phyloP scores from a whole-genome alignment of 2,113 vertebrate genomes.

The Todiramphus saurophagus region DNA sequence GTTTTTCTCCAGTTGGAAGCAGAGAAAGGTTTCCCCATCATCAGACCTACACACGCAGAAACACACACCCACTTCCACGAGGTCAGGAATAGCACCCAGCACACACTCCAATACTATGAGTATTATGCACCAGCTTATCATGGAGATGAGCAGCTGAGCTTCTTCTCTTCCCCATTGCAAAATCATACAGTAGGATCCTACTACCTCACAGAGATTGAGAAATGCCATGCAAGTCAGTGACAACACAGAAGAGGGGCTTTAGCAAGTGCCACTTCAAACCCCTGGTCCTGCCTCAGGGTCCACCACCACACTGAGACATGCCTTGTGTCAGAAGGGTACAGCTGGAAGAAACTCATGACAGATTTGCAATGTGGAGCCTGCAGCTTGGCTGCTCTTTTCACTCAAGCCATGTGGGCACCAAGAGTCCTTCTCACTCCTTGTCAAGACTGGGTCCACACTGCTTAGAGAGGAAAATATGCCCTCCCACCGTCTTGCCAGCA shows the following conservation, averaged over 20 bases:
- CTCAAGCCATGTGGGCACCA: neutral
- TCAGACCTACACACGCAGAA: neutral
- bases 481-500: neutral
- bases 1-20: neutral
- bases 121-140: neutral
- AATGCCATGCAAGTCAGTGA: neutral
- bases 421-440: neutral
- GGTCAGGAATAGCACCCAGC: neutral
- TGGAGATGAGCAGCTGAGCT: neutral
- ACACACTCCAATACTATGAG: neutral
- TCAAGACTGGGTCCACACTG: neutral
- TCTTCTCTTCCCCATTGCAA: neutral
- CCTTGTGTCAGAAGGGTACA: fast-evolving
- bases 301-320: neutral
- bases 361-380: neutral
- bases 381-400: neutral
- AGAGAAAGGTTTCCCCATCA: neutral
- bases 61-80: neutral
- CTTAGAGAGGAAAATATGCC: neutral
- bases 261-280: neutral
- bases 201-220: neutral
- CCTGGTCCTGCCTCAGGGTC: neutral
- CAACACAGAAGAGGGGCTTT: neutral
- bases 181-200: neutral
- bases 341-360: neutral